A percentile compares a stretch with the other conserved stretches of the same genome.
These are phyloP conservation scores for Hirundo rustica DNA, from an alignment of 2,797 vertebrate genomes.

Conservation along the genomic window DNA sequence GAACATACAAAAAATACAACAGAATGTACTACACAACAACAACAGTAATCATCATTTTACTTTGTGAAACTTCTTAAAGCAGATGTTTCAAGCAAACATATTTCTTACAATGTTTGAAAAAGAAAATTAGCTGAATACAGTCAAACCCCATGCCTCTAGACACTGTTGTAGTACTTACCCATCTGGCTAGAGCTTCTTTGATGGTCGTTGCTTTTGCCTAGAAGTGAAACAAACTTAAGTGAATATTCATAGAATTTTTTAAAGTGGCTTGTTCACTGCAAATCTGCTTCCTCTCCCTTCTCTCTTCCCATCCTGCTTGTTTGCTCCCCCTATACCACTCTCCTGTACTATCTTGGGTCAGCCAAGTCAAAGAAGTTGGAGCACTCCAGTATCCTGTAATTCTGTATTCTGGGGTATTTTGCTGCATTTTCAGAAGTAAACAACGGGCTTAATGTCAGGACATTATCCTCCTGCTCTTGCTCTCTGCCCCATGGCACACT, in stretches of 20 bases:
- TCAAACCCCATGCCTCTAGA: background rate
- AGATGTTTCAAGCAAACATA: background rate
- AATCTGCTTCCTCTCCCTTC: background rate
- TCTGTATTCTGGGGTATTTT: background rate
- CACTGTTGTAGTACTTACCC: slow-evolving; percentile 75
- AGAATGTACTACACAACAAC: background rate
- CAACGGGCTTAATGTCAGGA: background rate
- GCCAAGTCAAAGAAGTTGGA: background rate
- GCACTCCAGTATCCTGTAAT: accelerated
- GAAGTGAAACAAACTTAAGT: slow-evolving; percentile 45
- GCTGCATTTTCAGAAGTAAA: background rate
- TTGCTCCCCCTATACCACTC: background rate
- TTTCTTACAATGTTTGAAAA: background rate
- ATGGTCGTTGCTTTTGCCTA: slow-evolving; percentile 89
- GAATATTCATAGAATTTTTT: background rate
- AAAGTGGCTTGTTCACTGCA: background rate
- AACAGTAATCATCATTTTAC: background rate
- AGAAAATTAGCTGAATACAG: background rate
- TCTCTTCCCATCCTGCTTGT: background rate
- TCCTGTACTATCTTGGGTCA: background rate
- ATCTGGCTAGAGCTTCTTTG: slow-evolving; percentile 85
- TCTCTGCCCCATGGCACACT: background rate
- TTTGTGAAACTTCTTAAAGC: background rate
- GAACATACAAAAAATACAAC: background rate
- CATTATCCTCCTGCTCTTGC: background rate